A percentile compares a stretch with the other conserved stretches of the same genome.
Conservation (phyloP, 2,113 vertebrate genomes). For the Heteronetta atricapilla region DNA sequence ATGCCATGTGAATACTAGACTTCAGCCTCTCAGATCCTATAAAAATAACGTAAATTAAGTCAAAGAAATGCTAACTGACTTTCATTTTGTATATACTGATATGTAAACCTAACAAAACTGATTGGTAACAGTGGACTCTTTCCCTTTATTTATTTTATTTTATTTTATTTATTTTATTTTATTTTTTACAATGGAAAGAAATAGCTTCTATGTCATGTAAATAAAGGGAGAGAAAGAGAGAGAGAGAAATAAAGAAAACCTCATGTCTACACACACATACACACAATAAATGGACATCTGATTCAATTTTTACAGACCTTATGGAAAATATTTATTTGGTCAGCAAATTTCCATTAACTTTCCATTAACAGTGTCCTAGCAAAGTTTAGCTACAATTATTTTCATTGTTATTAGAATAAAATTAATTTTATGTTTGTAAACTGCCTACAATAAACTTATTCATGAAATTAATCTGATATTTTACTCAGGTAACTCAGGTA, state of each 20-base stretch:
- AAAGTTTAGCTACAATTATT: background rate
- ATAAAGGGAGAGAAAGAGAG: no score
- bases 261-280: background rate
- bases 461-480: background rate
- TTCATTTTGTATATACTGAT: background rate
- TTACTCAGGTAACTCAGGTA: no score
- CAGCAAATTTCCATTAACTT: background rate
- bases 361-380: background rate
- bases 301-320: background rate
- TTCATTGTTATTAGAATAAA: background rate
- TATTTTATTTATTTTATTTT: no score
- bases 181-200: background rate
- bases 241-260: background rate
- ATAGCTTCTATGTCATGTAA: background rate
- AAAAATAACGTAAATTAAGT: background rate
- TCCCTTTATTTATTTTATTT: no score
- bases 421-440: slow-evolving; percentile 7
- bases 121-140: background rate
- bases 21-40: background rate
- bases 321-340: background rate
- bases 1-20: background rate
- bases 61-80: background rate
- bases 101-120: background rate
- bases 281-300: background rate
- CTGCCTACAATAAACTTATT: background rate